Percentiles rank a stretch among this genome's conserved stretches.
Evolutionary conservation across 2,888 invertebrate genomes (phyloP).

Genomic region (Heliconius erato): DNA sequence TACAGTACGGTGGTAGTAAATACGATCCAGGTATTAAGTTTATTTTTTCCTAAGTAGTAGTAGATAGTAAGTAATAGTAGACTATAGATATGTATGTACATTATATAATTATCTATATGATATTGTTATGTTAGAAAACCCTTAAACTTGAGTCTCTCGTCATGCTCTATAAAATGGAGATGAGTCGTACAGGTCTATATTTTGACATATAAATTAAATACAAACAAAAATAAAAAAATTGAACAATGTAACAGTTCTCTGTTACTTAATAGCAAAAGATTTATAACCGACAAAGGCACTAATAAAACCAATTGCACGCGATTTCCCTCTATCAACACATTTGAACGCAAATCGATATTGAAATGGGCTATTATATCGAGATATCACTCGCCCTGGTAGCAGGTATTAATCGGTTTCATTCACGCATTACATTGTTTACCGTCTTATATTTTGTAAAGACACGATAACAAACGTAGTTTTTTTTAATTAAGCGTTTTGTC

Average conservation of each 20-base stretch:
- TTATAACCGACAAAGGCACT: slow-evolving; percentile 30
- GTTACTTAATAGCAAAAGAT: slow-evolving; percentile 29
- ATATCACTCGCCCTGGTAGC: slow-evolving; percentile 52
- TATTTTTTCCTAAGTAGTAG: background rate
- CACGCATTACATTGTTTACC: slow-evolving; percentile 53
- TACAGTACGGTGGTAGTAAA: background rate
- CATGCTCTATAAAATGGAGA: background rate
- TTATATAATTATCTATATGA: background rate
- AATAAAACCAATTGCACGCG: slow-evolving; percentile 41
- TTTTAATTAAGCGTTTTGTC: background rate
- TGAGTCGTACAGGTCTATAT: background rate
- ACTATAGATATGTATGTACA: background rate
- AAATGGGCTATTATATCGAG: slow-evolving; percentile 39
- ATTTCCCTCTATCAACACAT: slow-evolving; percentile 37
- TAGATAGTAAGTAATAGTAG: too few species aligned
- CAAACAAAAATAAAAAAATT: background rate
- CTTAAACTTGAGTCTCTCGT: background rate
- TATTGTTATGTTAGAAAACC: background rate
- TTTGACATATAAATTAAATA: too few species aligned
- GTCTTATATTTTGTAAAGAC: background rate
- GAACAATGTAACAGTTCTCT: slow-evolving; percentile 12
- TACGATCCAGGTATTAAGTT: background rate
- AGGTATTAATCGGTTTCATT: slow-evolving; percentile 62
- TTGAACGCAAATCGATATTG: slow-evolving; percentile 39
- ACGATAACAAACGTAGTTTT: background rate